Percentiles rank a stretch among this genome's conserved stretches.
Conservation (phyloP, 2,888 invertebrate genomes). For the Microctonus brassicae region DNA sequence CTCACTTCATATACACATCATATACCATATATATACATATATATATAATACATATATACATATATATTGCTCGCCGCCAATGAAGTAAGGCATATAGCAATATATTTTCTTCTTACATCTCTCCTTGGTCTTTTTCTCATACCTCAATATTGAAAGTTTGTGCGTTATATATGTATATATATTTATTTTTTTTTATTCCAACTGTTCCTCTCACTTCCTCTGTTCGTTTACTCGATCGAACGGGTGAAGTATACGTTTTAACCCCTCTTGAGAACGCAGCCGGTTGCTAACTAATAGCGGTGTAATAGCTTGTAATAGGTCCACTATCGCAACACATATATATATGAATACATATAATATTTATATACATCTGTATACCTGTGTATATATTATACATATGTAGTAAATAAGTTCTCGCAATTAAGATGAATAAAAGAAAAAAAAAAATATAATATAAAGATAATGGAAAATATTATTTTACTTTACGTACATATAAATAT, state of each 20-base stretch:
- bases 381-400: not conserved
- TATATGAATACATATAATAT: slow-evolving; percentile 11
- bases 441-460: not conserved
- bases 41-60: not conserved
- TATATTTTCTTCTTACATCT: slow-evolving; percentile 20
- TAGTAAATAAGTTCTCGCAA: slow-evolving; percentile 19
- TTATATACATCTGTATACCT: no score
- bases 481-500: no score
- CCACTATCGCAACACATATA: slow-evolving; percentile 38
- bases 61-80: not conserved
- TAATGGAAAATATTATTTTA: not conserved
- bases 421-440: slow-evolving; percentile 16
- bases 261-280: slow-evolving; percentile 55
- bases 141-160: not conserved
- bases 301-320: slow-evolving; percentile 65
- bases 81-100: not conserved
- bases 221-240: slow-evolving; percentile 23
- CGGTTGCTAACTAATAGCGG: slow-evolving; percentile 66
- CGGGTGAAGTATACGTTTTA: slow-evolving; percentile 43
- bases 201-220: slow-evolving; percentile 14
- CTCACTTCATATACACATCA: not conserved
- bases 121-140: not conserved
- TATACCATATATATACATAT: not conserved
- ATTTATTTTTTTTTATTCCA: not conserved
- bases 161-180: no score